phyloP scores from a whole-genome alignment of 2,888 invertebrate genomes.

The Hyposoter didymator region DNA sequence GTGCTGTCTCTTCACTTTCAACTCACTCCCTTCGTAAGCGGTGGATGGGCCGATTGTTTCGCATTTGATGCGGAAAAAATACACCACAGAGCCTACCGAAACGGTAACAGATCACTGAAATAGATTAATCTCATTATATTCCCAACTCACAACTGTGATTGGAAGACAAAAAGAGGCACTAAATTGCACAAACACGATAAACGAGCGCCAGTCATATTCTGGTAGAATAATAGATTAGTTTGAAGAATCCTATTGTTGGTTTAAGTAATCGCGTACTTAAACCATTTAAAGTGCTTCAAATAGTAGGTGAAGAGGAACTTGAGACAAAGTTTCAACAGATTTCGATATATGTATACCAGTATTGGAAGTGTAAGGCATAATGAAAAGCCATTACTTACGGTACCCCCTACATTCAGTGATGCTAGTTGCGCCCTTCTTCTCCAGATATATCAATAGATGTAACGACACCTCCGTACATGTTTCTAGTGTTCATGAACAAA shows the following conservation, averaged over 20 bases:
- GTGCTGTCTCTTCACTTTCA: no score
- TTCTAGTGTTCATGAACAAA: constrained; percentile 7
- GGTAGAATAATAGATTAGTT: constrained; percentile 36
- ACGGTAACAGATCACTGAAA: background rate
- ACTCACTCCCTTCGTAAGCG: no score
- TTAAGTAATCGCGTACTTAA: constrained; percentile 55
- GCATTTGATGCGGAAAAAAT: background rate
- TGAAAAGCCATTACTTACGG: background rate
- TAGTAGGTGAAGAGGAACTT: constrained; percentile 4
- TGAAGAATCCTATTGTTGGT: constrained; percentile 41
- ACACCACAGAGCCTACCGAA: background rate
- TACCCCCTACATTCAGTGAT: background rate
- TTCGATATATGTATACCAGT: background rate
- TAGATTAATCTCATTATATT: background rate
- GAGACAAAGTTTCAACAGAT: background rate
- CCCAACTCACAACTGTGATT: background rate
- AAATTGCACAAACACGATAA: background rate
- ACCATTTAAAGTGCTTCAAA: constrained; percentile 38
- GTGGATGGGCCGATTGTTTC: no score
- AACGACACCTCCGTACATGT: constrained; percentile 3
- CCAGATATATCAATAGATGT: background rate
- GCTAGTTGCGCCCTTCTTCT: background rate
- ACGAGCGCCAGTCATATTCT: constrained; percentile 8
- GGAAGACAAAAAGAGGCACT: constrained; percentile 17
- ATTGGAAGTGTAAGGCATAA: background rate